Evolutionary conservation across 2,113 vertebrate species (phyloP), one percentile per base, ranked within the genome.

Genomic region (Labrus mixtus): DNA sequence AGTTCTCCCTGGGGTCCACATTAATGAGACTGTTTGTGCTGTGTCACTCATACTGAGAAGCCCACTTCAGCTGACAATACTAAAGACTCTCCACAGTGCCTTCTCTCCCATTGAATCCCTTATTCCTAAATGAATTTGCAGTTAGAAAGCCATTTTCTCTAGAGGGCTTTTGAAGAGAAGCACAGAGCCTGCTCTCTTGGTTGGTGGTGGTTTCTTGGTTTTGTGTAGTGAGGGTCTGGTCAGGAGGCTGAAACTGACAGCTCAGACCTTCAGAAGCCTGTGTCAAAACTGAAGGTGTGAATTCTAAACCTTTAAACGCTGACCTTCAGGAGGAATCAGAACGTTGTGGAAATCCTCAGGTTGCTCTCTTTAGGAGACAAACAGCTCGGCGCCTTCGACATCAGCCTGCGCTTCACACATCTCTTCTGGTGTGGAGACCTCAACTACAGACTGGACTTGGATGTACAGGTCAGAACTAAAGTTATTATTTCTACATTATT

Each of bases 391-490:
- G 82, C 91, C 20, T 95, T 96, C 64, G 95, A 96, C 84, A 91
- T 95, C 79, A 95, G 94, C 84, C 89, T 95, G 68, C 93, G 94
- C 17, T 96, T 96, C 87, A 90, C 90, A 12, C 95, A 96, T 76
- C 94, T 96, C 48, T 95, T 96, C 80, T 96, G 95, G 95, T 95
- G 94, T 66, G 95, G 95, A 87, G 95, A 96, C 78, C 94, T 96
- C 53, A 96, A 96, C 88, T 96, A 96, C 77, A 89, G 95, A 46
- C 91, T 95, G 2, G 94, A 96, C 66, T 73, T 96, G 81, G 95
- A 95, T 0, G 94, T 94, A 7, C 92, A 94, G 95, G 95, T 95
- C 53, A 46, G 63, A 48, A 6, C 10, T 0, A 43, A 17, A 2
- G 15, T 16, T 50, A 20, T 46, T 0, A 37, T 63, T 60, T 23